These are phyloP conservation scores for Scarus forsteni DNA, from an alignment of 2,797 vertebrate genomes.

Conservation along the genomic window DNA sequence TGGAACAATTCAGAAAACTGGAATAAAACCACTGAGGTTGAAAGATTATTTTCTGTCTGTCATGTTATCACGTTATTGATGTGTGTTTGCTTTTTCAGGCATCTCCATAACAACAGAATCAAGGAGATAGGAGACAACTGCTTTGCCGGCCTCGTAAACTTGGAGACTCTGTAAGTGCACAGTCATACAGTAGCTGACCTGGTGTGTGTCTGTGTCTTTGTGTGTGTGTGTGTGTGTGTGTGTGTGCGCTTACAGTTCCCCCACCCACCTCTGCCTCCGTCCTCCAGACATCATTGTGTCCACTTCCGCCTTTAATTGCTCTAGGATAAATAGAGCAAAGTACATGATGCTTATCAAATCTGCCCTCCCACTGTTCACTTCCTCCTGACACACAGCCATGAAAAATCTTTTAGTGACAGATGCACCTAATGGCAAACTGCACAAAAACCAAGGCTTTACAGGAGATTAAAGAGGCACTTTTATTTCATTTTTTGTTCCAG, in stretches of 20 bases:
- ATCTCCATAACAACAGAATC: slow-evolving; percentile 98
- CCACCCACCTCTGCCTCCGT: slow-evolving; percentile 69
- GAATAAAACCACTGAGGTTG: not conserved
- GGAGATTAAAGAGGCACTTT: not conserved
- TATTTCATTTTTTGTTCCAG: not conserved
- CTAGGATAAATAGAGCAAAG: slow-evolving; percentile 87
- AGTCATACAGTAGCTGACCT: slow-evolving; percentile 23
- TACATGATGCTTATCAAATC: slow-evolving; percentile 85
- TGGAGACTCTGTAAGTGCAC: slow-evolving; percentile 95
- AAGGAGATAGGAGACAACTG: slow-evolving; percentile 90
- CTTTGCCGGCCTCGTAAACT: slow-evolving; percentile 93
- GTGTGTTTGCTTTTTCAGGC: slow-evolving; percentile 79
- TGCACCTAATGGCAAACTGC: slow-evolving; percentile 38
- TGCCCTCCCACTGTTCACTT: slow-evolving; percentile 83
- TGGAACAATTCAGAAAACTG: not conserved
- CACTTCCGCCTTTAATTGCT: slow-evolving; percentile 88
- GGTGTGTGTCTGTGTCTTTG: not conserved
- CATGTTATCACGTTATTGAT: not conserved
- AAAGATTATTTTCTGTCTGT: slow-evolving; percentile 15
- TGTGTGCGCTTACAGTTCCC: slow-evolving; percentile 61
- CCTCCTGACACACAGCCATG: slow-evolving; percentile 70
- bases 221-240: slow-evolving; percentile 32
- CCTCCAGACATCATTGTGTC: slow-evolving; percentile 85
- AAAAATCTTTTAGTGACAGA: slow-evolving; percentile 42
- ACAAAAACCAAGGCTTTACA: slow-evolving; percentile 6